Evolutionary conservation across 2,797 vertebrate species (phyloP), one percentile per base, ranked within the genome.

Genomic region (Tapirus indicus): DNA sequence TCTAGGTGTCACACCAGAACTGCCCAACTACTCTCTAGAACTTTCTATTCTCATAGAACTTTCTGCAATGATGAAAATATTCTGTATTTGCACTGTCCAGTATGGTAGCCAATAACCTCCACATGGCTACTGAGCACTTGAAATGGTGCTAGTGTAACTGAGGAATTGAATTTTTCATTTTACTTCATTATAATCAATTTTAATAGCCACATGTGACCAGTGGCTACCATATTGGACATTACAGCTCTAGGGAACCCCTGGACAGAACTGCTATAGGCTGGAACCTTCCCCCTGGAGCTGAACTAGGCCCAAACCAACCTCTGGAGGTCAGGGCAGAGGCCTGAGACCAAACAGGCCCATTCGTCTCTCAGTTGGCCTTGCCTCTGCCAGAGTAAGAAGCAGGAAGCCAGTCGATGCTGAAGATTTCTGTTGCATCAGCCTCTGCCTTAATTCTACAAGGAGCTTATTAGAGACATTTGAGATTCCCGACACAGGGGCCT

Each of bases 161-260:
- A 95, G 41, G 18, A 79, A 79, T 47, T 94, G 7, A 66, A 85
- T 38, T 83, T 96, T 95, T 56, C 27, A 69, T 87, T 79, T 49
- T 41, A 21, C n/a, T 90, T 87, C 35, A 85, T 47, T 82, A 47
- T 41, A 68, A 80, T 68, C 78, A 69, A 91, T 78, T 68, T 79
- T 89, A 89, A 14, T 27, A 86, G 77, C 66, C 60, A 56, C 49
- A 4, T 54, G 29, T 62, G 29, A 68, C 27, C 49, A 25, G 10
- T 29, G 52, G 52, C n/a, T 62, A 20, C 56, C 35, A 2, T 29
- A 20, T 10, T 75, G 21, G 7, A 62, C n/a, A 72, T 13, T 66
- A 25, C 35, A 44, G 32, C 32, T 80, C 74, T 78, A 64, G 27
- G 72, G 64, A 85, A 64, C 4, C 38, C 18, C 21, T 27, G 66